Percentiles rank a stretch among this genome's conserved stretches.
Conservation (phyloP, 1,140 invertebrate species). For the Littorina saxatilis region DNA sequence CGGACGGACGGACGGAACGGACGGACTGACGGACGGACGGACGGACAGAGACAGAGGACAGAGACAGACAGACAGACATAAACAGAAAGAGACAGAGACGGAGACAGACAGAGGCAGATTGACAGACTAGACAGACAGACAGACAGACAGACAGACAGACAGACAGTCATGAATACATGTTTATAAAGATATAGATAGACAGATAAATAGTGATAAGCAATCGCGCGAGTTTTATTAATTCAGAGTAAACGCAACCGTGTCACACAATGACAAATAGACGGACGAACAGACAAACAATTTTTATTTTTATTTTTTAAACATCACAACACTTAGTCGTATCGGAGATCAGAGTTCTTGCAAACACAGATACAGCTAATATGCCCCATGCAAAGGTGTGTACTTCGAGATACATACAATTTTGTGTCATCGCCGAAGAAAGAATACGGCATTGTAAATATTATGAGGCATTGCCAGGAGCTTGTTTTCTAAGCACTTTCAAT, state of each 20-base stretch:
- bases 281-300: not conserved
- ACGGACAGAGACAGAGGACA: not conserved
- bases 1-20: not conserved
- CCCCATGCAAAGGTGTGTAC: not conserved
- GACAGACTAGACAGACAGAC: conserved; percentile 3
- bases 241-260: no score
- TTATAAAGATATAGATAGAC: no score
- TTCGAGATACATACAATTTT: not conserved
- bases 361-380: not conserved
- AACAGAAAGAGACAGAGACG: not conserved
- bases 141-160: conserved; percentile 11
- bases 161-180: not conserved
- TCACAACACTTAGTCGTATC: not conserved
- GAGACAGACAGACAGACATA: not conserved
- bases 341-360: not conserved
- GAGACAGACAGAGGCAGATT: not conserved
- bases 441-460: not conserved
- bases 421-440: not conserved
- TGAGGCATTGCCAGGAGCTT: not conserved
- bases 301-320: not conserved
- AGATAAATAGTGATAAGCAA: no score
- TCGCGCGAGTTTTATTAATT: no score
- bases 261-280: no score
- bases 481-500: not conserved
- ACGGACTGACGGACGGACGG: not conserved